A percentile compares a stretch with the other conserved stretches of the same genome.
Evolutionary conservation across 2,888 invertebrate species (phyloP).

Genomic region (Rhogogaster chlorosoma): DNA sequence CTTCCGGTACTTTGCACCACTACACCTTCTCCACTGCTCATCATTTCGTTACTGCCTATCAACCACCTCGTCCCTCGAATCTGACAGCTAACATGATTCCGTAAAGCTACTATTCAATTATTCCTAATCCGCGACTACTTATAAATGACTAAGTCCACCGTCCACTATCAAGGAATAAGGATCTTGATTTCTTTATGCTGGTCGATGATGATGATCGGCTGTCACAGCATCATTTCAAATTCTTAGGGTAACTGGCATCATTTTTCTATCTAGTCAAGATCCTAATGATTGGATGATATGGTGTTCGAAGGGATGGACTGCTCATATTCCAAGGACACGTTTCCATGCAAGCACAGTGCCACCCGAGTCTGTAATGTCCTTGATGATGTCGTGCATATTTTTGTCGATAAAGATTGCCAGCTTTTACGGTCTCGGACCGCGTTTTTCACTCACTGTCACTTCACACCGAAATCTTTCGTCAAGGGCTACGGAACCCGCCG

Average conservation of each 20-base stretch:
- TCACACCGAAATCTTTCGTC: slow-evolving; percentile 22
- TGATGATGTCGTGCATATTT: not conserved
- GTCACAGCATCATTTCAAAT: not conserved
- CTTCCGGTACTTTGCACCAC: slow-evolving; percentile 54
- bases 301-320: not conserved
- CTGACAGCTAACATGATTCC: not conserved
- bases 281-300: not conserved
- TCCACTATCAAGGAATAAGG: not conserved
- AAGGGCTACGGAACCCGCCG: slow-evolving; percentile 11
- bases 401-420: not conserved
- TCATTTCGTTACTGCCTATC: slow-evolving; percentile 9
- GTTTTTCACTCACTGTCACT: slow-evolving; percentile 51
- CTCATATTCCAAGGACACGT: not conserved
- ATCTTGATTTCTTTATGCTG: not conserved
- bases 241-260: not conserved
- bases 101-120: not conserved
- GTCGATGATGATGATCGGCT: not conserved
- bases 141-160: not conserved
- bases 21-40: slow-evolving; percentile 38
- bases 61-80: slow-evolving; percentile 46
- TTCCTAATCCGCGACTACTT: not conserved
- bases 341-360: not conserved
- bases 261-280: slow-evolving; percentile 1
- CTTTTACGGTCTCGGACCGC: not conserved
- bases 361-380: slow-evolving; percentile 5